Conservation (phyloP, 1,140 invertebrate species). For the Saccostrea cuccullata region DNA sequence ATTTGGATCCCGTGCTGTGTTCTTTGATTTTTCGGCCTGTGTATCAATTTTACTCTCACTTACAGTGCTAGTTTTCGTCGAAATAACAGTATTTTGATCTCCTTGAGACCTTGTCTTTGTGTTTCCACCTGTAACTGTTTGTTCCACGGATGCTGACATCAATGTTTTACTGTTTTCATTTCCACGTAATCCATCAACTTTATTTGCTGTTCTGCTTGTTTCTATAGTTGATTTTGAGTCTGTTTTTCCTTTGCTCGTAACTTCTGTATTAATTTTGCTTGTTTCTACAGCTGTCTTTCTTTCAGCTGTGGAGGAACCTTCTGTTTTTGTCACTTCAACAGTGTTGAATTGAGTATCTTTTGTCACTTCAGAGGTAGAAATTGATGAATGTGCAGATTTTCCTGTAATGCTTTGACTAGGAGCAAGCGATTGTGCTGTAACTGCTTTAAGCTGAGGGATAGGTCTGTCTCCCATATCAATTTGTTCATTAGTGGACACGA, state of each 20-base stretch:
- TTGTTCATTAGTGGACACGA: not conserved
- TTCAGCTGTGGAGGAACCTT: not conserved
- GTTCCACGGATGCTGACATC: not conserved
- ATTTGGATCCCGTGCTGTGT: conserved; percentile 13
- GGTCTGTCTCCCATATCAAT: not conserved
- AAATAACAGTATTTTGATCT: not conserved
- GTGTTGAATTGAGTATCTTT: not conserved
- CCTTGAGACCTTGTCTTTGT: not conserved
- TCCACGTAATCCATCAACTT: not conserved
- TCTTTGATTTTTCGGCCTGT: not conserved
- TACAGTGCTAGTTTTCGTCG: not conserved
- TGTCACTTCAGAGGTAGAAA: not conserved
- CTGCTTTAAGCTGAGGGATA: not conserved
- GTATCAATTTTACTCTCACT: not conserved
- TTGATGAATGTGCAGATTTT: not conserved
- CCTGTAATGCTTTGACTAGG: not conserved
- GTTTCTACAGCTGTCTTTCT: not conserved
- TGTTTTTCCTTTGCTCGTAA: not conserved
- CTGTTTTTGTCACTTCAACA: not conserved
- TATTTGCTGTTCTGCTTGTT: not conserved
- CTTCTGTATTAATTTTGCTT: not conserved
- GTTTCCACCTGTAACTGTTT: not conserved
- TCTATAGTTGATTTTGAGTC: not conserved
- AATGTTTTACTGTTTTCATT: not conserved
- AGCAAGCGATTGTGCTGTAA: not conserved